Evolutionary conservation across 1,140 invertebrate genomes (phyloP), one percentile per base, ranked within the genome.

Genomic region (Drosophila nasuta): DNA sequence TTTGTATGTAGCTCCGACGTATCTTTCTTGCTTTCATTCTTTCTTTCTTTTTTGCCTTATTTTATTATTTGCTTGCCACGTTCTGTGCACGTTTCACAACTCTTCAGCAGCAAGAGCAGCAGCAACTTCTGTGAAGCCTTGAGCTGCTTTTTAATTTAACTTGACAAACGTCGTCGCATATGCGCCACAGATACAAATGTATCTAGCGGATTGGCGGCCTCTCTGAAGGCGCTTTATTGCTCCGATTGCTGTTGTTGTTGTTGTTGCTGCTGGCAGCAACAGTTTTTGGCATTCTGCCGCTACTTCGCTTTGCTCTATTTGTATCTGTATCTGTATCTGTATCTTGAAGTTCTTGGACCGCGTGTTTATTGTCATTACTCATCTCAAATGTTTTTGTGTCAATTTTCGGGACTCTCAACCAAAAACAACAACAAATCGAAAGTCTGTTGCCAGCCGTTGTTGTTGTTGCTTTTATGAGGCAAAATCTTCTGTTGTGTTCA

Each of bases 121-220:
- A 67, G 46, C 33, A 45, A n/a, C 41, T 35, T 56, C 35, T 15
- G 48, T 45, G 57, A 43, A 59, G 64, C 38, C 58, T 62, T 63
- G 56, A 67, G 80, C 75, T 71, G 86, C 86, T 89, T 89, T 89
- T 89, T 86, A 89, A 89, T 89, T 89, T 89, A 89, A 86, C 81
- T 89, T 89, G 69, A 72, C 59, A 71, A 75, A 76, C 73, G 69
- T 76, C 66, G 62, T 41, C 54, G 77, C 79, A 79, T 79, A 77
- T 73, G 83, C 76, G 62, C 57, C 73, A 71, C 33, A 76, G 66
- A 78, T 78, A 75, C 72, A 75, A 87, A 83, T 76, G 72, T 82
- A 82, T 82, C 81, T 83, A 83, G 73, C 76, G 66, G 63, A 62
- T 67, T 70, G 66, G 54, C 60, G 67, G 73, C 67, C 20, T 74